Conservation (phyloP, 2,797 vertebrate species). For the Lophius americanus region DNA sequence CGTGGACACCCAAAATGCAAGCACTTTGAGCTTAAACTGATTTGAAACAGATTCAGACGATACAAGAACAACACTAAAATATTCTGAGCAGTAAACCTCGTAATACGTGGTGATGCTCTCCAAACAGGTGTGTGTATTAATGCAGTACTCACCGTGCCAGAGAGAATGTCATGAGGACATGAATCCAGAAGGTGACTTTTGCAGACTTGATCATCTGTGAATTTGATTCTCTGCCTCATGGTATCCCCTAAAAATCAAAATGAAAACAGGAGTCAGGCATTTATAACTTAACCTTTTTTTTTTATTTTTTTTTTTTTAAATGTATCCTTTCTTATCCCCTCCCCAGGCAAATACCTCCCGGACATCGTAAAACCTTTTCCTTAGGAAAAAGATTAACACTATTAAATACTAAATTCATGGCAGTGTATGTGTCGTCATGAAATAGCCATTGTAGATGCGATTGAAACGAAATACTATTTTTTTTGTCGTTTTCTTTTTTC, state of each 20-base stretch:
- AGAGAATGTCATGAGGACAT: slow-evolving; percentile 97
- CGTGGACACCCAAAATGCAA: too few species aligned
- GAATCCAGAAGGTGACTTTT: slow-evolving; percentile 99
- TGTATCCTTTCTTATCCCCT: too few species aligned
- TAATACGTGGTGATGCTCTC: not conserved
- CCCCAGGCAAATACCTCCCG: too few species aligned
- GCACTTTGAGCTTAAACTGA: not conserved
- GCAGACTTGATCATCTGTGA: slow-evolving; percentile 96
- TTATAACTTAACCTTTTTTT: not conserved
- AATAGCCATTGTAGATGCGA: too few species aligned
- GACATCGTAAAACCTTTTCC: too few species aligned
- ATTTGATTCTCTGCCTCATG: slow-evolving; percentile 97
- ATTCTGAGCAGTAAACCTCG: not conserved
- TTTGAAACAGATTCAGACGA: not conserved
- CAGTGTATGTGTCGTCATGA: too few species aligned
- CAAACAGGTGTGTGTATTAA: not conserved
- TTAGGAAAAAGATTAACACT: too few species aligned
- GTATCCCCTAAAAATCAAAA: slow-evolving; percentile 85
- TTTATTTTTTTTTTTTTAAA: too few species aligned
- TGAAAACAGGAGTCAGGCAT: not conserved
- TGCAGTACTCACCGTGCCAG: slow-evolving; percentile 91
- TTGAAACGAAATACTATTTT: too few species aligned
- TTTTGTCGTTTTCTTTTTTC: too few species aligned
- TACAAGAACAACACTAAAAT: not conserved
- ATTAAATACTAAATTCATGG: too few species aligned